phyloP scores from a whole-genome alignment of 2,113 vertebrate genomes.

The Ginglymostoma cirratum region DNA sequence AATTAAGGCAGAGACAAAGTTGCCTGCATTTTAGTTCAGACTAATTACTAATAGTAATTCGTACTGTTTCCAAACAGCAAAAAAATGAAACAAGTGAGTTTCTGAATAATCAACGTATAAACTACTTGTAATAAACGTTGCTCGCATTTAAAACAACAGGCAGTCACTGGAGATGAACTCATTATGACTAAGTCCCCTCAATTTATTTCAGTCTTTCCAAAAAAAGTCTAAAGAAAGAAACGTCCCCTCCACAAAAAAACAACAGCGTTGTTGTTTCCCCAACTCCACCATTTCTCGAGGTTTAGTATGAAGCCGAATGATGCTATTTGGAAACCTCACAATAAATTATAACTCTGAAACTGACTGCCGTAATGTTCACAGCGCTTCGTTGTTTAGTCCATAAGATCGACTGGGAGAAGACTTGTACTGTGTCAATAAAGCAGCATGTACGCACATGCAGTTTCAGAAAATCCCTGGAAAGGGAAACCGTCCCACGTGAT shows the following conservation, averaged over 20 bases:
- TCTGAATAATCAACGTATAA: neutral
- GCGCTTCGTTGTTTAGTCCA: neutral
- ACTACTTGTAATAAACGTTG: neutral
- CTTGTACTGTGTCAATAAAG: neutral
- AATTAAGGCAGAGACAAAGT: neutral
- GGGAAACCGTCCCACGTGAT: neutral
- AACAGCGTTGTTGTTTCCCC: neutral
- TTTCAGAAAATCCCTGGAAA: slow-evolving; percentile 26
- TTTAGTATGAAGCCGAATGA: neutral
- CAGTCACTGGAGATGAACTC: too few relatives aligned
- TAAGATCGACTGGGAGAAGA: neutral
- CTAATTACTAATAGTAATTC: neutral
- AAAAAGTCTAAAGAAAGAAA: too few relatives aligned
- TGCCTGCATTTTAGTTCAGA: neutral
- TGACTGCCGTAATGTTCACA: neutral
- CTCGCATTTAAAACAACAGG: neutral
- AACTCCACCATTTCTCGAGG: neutral
- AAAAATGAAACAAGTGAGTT: neutral
- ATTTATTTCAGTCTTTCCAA: neutral
- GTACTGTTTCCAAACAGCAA: neutral
- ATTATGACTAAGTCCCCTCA: neutral
- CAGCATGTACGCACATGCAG: neutral
- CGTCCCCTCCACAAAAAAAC: neutral
- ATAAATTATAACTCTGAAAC: neutral
- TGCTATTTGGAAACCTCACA: neutral